A percentile compares a stretch with the other conserved stretches of the same genome.
Conservation (phyloP, 2,113 vertebrate species). For the Notothenia rossii region DNA sequence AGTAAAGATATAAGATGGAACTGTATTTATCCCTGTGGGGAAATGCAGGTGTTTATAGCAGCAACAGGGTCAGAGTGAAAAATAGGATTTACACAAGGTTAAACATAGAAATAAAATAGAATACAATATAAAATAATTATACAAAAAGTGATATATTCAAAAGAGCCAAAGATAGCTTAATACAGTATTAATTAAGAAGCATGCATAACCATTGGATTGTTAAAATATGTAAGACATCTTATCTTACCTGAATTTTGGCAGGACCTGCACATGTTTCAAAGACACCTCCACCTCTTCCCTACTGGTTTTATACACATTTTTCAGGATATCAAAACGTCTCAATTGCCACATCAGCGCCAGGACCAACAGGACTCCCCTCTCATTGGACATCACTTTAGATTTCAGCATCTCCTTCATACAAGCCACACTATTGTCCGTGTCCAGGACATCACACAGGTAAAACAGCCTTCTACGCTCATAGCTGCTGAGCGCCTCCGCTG, state of each 20-base stretch:
- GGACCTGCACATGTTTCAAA: slow-evolving; percentile 55
- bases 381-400: background rate
- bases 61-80: too few species aligned
- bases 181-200: too few species aligned
- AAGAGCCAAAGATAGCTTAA: too few species aligned
- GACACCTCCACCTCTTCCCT: slow-evolving; percentile 77
- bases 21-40: too few species aligned
- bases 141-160: too few species aligned
- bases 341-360: slow-evolving; percentile 88
- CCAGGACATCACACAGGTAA: slow-evolving; percentile 72
- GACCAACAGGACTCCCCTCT: slow-evolving; percentile 18
- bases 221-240: background rate
- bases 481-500: slow-evolving; percentile 67
- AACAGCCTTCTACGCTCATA: slow-evolving; percentile 63
- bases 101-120: too few species aligned
- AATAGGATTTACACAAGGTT: too few species aligned
- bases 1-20: too few species aligned
- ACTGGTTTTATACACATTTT: slow-evolving; percentile 78
- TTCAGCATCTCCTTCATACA: slow-evolving; percentile 57
- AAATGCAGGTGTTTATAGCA: too few species aligned
- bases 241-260: slow-evolving; percentile 90
- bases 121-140: too few species aligned
- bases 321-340: slow-evolving; percentile 90
- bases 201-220: background rate
- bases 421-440: slow-evolving; percentile 17